phyloP scores from a whole-genome alignment of 37 sponge, comb jelly and placozoan species.

The Oopsacas minuta region DNA sequence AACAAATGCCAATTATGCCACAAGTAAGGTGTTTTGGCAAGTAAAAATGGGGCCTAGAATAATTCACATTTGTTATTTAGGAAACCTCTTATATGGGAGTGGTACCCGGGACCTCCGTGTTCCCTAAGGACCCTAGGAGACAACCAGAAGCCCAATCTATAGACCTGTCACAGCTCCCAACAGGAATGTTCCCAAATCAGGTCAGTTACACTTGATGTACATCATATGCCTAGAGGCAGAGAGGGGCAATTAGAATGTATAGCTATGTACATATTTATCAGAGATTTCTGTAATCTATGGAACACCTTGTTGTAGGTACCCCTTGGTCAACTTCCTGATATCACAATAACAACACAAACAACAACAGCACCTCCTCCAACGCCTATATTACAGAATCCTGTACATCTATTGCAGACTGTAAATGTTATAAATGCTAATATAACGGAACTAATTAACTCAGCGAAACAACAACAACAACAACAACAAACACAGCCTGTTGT shows the following conservation, averaged over 20 bases:
- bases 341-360: constrained; percentile 16
- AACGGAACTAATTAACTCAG: not conserved
- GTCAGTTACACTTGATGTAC: not conserved
- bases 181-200: not conserved
- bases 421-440: not conserved
- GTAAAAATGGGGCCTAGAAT: too few species aligned
- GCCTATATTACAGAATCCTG: not conserved
- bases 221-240: too few species aligned
- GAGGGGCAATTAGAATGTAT: too few species aligned
- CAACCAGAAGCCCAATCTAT: not conserved
- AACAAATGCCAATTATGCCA: not conserved
- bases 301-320: too few species aligned
- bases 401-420: not conserved
- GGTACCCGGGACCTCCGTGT: not conserved
- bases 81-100: not conserved
- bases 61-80: not conserved
- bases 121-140: not conserved
- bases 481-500: not conserved
- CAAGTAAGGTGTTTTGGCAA: too few species aligned
- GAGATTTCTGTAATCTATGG: too few species aligned
- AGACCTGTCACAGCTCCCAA: not conserved
- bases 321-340: not conserved
- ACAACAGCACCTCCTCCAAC: not conserved
- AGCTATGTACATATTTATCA: too few species aligned
- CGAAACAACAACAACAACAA: not conserved